Base-by-base conservation (phyloP, 2,888 invertebrate genomes). In the Argyresthia goedartella region DNA sequence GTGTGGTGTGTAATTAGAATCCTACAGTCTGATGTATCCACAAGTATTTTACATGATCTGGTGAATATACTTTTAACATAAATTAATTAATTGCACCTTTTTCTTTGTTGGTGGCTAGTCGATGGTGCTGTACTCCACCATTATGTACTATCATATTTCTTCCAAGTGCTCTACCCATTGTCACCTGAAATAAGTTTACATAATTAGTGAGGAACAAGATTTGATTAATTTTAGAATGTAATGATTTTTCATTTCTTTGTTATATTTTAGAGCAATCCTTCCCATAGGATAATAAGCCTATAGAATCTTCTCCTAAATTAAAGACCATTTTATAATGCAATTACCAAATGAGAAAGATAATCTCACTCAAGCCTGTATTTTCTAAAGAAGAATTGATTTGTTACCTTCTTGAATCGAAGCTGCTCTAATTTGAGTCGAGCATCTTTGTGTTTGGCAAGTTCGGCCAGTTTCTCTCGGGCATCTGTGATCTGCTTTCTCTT, bases 391-490 rank as follows among this genome's bases (percentile, higher is more conserved):
- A 11, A 39, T 6, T 39, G 3, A 39, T 39, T 39, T 3, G 3
- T 39, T 63, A 81, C 84, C 67, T 82, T 76, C 54, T 76, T 80
- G 57, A 87, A 86, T 56, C 92, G 81, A 49, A 93, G 76, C 65
- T 91, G 91, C 52, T 92, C 88, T 50, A 95, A 72, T 69, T 92
- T 91, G 50, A 91, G 78, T 46, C 95, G 88, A 8, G 94, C 94
- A 84, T 95, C 95, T 56, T 90, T 91, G 52, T 89, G 89, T 65
- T 93, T 92, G 0, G 93, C 93, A 60, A 92, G 90, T 74, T 93
- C 91, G 4, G 91, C 90, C 51, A 95, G 79, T 63, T 93, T 92
- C 60, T 95, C 95, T 55, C 95, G 86, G 0, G 95, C 95, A 86
- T 95, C 95, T 0, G 89, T 88, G 33, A 95, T 90, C 64, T 91